Base-by-base conservation (phyloP, 2,797 vertebrate genomes). In the Pseudochirops corinnae region DNA sequence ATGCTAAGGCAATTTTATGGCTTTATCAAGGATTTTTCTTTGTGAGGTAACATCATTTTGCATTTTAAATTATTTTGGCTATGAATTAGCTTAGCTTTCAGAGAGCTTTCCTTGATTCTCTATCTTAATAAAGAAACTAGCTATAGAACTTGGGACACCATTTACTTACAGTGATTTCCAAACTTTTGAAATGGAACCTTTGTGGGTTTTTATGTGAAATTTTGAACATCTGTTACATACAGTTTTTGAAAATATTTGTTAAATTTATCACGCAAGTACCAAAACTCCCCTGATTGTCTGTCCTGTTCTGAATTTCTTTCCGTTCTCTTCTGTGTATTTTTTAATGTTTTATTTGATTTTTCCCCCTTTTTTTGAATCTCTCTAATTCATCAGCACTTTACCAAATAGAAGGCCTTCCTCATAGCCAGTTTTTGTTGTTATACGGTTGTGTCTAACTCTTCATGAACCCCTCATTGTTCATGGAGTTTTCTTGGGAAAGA, bases 161-260 rank as follows among this genome's bases (percentile, higher is more conserved):
- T 31, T 95, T 55, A 94, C 94, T 96, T 92, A 33, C 90, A 91
- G 62, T 95, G 52, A 53, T 94, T 97, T 97, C 94, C 67, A 97
- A 90, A 97, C 58, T 96, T 93, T 46, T 90, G 94, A 94, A 90
- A 29, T 95, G 7, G 62, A 74, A 74, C 16, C 62, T 74, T 74
- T 67, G n/a, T 74, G 62, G 62, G 33, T 74, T 74, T 74, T 74
- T 67, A 74, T 74, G n/a, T 74, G n/a, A n/a, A 74, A 74, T n/a
- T 74, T 74, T 74, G 16, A 74, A 31, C 16, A 39, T 39, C 5
- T 74, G 14, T 74, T 39, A n/a, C 33, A 39, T 74, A 7, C 1
- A 62, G 33, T 74, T 39, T 74, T 74, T 18, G 13, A n/a, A 39
- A 74, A 16, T 74, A n/a, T 74, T 74, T 60, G 58, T 31, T 31